phyloP scores from a whole-genome alignment of 2,797 vertebrate genomes.

The Myotis findleyi region DNA sequence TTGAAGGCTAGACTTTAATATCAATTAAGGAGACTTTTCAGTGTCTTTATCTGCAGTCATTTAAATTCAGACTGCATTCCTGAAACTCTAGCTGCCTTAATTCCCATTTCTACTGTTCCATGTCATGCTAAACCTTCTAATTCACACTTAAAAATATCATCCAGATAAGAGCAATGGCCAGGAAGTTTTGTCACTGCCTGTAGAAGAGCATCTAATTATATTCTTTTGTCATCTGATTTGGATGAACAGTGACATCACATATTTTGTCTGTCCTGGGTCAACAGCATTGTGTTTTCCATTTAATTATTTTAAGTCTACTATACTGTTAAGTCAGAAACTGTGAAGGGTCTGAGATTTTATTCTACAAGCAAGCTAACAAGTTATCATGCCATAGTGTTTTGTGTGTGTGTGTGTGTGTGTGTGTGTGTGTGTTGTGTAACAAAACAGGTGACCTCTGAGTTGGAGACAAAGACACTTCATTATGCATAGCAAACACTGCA shows the following conservation, averaged over 20 bases:
- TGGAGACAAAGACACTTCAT: background rate
- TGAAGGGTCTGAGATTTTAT: background rate
- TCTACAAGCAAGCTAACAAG: background rate
- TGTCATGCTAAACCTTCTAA: background rate
- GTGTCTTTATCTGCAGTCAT: background rate
- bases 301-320: constrained; percentile 21
- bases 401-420: background rate
- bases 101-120: constrained; percentile 4
- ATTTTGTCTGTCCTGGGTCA: constrained; percentile 5
- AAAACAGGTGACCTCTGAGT: background rate
- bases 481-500: background rate
- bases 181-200: background rate
- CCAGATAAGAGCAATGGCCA: background rate
- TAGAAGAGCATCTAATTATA: background rate
- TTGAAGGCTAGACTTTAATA: constrained; percentile 29
- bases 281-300: background rate
- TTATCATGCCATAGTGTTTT: background rate
- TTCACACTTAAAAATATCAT: background rate
- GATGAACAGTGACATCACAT: background rate
- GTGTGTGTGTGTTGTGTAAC: background rate
- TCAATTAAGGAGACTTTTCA: constrained; percentile 12
- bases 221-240: background rate
- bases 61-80: constrained; percentile 16
- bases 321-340: background rate
- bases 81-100: background rate